Conservation (phyloP, 2,888 invertebrate species). For the Nymphalis c-album region DNA sequence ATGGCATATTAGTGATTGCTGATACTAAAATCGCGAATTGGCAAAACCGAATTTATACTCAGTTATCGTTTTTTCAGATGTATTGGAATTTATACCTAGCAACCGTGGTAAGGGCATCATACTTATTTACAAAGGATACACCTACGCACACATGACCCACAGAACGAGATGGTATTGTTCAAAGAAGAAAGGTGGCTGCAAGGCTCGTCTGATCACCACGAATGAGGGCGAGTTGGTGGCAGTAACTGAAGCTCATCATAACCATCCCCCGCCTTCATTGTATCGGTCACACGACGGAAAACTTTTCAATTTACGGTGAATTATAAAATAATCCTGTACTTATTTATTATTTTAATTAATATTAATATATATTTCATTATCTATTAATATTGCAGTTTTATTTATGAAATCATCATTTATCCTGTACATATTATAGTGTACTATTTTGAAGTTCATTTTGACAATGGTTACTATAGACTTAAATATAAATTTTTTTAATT, state of each 20-base stretch:
- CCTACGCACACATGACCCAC: slow-evolving; percentile 43
- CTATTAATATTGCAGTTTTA: no score
- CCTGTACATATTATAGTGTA: no score
- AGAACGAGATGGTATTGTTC: slow-evolving; percentile 57
- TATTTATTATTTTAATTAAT: no score
- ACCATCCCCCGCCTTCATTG: slow-evolving; percentile 37
- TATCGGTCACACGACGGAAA: background rate
- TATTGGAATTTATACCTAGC: slow-evolving; percentile 31
- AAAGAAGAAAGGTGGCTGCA: slow-evolving; percentile 48
- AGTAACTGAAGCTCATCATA: slow-evolving; percentile 40
- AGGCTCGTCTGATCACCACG: slow-evolving; percentile 46
- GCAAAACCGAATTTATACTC: background rate
- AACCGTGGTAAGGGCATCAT: slow-evolving; percentile 31
- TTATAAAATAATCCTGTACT: no score
- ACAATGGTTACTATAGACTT: no score
- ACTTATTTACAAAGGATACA: slow-evolving; percentile 34
- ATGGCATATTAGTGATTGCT: no score
- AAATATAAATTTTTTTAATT: no score
- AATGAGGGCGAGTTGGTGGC: slow-evolving; percentile 33
- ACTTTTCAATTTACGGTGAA: background rate
- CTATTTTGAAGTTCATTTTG: no score
- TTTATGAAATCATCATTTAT: no score
- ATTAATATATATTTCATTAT: no score
- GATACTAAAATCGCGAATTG: no score
- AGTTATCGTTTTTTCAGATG: slow-evolving; percentile 19